phyloP scores from a whole-genome alignment of 1,140 invertebrate genomes.

The Tetramorium simillimum region DNA sequence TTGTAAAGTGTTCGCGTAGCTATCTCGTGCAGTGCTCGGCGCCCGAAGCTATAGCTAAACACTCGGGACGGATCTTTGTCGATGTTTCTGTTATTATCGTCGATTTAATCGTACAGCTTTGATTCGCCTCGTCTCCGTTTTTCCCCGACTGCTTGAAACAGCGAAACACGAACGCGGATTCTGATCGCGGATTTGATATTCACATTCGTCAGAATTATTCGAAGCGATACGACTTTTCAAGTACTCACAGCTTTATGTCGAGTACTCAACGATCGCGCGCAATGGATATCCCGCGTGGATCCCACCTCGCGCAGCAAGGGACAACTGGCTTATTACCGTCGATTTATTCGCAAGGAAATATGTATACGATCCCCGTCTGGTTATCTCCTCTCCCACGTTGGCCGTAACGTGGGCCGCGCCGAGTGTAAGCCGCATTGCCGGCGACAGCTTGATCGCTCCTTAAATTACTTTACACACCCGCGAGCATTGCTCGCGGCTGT shows the following conservation, averaged over 20 bases:
- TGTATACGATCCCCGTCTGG: slow-evolving; percentile 41
- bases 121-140: not conserved
- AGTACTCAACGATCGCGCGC: not conserved
- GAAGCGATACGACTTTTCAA: not conserved
- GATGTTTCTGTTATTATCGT: slow-evolving; percentile 1
- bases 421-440: slow-evolving; percentile 47
- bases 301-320: not conserved
- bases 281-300: not conserved
- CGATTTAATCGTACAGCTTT: slow-evolving; percentile 27
- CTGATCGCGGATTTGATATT: slow-evolving; percentile 16
- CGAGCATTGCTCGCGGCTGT: slow-evolving; percentile 44
- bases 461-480: slow-evolving; percentile 65
- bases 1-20: slow-evolving; percentile 67
- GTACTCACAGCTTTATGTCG: not conserved
- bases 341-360: slow-evolving; percentile 54
- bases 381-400: slow-evolving; percentile 36
- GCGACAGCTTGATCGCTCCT: slow-evolving; percentile 46
- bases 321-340: slow-evolving; percentile 29
- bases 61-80: not conserved
- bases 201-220: not conserved
- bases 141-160: not conserved
- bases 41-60: slow-evolving; percentile 34
- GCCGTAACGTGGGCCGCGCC: slow-evolving; percentile 27
- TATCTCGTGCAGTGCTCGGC: not conserved
- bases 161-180: not conserved